Evolutionary conservation across 2,888 invertebrate genomes (phyloP).

Genomic region (Eugnorisma glareosa): DNA sequence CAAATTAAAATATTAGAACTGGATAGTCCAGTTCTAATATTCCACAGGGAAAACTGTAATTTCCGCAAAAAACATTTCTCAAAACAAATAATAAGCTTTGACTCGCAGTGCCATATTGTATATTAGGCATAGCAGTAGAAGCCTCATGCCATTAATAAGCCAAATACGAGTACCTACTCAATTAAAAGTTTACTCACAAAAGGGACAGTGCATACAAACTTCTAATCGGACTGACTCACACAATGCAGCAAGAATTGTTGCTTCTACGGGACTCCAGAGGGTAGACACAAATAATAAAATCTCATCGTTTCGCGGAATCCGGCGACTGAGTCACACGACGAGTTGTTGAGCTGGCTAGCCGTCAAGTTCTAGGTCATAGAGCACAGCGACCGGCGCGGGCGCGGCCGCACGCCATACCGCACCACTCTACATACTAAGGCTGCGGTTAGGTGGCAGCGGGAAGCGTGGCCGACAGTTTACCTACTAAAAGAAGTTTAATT

Average conservation of each 20-base stretch:
- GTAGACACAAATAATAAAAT: conserved; percentile 78
- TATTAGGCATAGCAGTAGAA: background rate
- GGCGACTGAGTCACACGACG: conserved; percentile 68
- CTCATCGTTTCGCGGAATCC: conserved; percentile 81
- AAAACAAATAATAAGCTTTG: background rate
- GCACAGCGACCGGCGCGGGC: conserved; percentile 76
- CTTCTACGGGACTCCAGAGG: conserved; percentile 75
- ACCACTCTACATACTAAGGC: conserved; percentile 32
- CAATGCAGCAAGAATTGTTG: conserved; percentile 51
- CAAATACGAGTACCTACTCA: background rate
- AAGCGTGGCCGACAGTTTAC: background rate
- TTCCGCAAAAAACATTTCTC: background rate
- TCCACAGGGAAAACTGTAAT: background rate
- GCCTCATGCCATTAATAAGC: background rate
- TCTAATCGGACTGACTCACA: conserved; percentile 65
- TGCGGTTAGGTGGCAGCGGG: background rate
- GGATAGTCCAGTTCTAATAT: too few species aligned
- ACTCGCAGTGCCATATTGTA: background rate
- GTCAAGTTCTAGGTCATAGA: conserved; percentile 88
- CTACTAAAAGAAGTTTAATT: background rate
- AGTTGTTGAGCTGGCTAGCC: conserved; percentile 70
- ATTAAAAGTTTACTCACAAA: conserved; percentile 29
- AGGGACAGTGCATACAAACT: conserved; percentile 18
- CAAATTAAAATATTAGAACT: background rate
- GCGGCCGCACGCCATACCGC: conserved; percentile 62